A percentile compares a stretch with the other conserved stretches of the same genome.
phyloP scores from a whole-genome alignment of 2,797 vertebrate species.

The Malurus leucopterus region DNA sequence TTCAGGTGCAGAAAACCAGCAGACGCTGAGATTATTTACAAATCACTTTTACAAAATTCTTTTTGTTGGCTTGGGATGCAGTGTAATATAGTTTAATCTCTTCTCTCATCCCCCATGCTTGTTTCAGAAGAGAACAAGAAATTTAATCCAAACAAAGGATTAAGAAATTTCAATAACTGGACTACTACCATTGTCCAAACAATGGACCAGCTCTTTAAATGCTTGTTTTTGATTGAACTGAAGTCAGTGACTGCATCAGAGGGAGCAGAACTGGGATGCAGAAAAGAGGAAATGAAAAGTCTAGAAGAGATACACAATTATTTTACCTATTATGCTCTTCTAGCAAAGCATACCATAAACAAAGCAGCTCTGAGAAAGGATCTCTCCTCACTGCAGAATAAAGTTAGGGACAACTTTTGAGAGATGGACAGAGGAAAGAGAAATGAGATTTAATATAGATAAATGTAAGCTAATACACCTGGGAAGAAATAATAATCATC shows the following conservation, averaged over 20 bases:
- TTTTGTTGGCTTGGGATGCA: conserved; percentile 1
- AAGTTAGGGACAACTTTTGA: conserved; percentile 24
- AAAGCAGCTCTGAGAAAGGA: conserved; percentile 38
- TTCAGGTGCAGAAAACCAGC: conserved; percentile 1
- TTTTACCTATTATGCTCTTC: background rate
- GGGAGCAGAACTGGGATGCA: conserved; percentile 9
- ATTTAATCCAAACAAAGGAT: conserved; percentile 57
- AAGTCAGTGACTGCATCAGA: conserved; percentile 29
- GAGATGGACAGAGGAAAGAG: conserved; percentile 45
- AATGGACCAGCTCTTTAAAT: conserved; percentile 33
- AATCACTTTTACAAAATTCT: background rate
- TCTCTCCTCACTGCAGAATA: conserved; percentile 54
- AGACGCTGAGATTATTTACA: background rate
- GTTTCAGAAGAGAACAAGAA: conserved; percentile 46
- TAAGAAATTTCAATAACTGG: conserved; percentile 50
- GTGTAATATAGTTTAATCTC: conserved; percentile 23
- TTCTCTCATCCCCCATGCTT: conserved; percentile 10
- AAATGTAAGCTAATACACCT: conserved; percentile 59
- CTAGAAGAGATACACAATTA: conserved; percentile 27
- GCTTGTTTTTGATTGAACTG: conserved; percentile 5
- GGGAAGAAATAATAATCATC: conserved; percentile 42
- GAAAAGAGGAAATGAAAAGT: conserved; percentile 27
- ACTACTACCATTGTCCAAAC: conserved; percentile 12
- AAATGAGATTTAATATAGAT: conserved; percentile 68
- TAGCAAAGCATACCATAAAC: background rate